phyloP scores from a whole-genome alignment of 2,888 invertebrate species.

The Diaphora mendica region DNA sequence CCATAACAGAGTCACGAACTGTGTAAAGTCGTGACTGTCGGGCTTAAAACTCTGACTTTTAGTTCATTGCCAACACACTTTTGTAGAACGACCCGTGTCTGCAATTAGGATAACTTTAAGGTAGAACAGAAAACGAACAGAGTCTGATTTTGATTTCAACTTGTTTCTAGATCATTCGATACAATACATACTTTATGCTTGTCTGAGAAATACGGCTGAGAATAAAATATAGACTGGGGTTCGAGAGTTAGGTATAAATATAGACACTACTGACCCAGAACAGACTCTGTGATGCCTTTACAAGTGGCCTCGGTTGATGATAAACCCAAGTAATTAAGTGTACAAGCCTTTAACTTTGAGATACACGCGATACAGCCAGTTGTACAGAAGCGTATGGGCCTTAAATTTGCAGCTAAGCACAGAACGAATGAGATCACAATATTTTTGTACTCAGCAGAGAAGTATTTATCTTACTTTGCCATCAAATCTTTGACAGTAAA shows the following conservation, averaged over 20 bases:
- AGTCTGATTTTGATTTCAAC: conserved; percentile 1
- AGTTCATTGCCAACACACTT: conserved; percentile 30
- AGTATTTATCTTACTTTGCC: no score
- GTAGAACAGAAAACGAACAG: neutral
- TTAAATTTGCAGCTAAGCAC: no score
- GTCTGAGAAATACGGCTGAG: neutral
- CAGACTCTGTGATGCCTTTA: neutral
- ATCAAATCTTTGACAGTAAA: no score
- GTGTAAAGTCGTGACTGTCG: conserved; percentile 42
- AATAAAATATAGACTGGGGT: neutral
- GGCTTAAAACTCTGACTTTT: conserved; percentile 36
- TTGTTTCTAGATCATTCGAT: neutral
- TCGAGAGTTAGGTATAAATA: neutral
- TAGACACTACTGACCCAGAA: neutral
- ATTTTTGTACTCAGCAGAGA: no score
- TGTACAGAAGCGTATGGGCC: no score
- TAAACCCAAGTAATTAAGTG: neutral
- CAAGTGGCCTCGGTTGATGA: neutral
- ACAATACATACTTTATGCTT: neutral
- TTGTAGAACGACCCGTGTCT: conserved; percentile 27
- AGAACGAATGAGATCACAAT: no score
- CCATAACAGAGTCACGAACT: conserved; percentile 47
- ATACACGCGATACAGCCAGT: neutral
- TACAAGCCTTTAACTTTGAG: neutral
- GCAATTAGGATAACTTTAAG: conserved; percentile 12